Evolutionary conservation across 53 echinoderm and acorn worm genomes (phyloP).

Genomic region (Arbacia lixula): DNA sequence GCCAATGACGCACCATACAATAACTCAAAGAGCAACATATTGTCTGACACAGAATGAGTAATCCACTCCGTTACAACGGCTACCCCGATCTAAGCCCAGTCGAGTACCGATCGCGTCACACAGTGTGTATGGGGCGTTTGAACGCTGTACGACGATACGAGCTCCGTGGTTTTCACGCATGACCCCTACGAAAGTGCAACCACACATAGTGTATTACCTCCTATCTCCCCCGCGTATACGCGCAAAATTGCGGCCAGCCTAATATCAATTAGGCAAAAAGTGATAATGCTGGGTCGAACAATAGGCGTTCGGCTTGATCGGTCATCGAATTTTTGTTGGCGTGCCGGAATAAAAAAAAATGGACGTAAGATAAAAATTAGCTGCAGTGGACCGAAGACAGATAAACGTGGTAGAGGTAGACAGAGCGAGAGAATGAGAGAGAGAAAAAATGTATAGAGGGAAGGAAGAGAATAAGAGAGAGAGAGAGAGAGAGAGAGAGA

Average conservation of each 20-base stretch:
- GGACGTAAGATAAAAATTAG: no score
- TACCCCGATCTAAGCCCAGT: no score
- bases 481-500: background rate
- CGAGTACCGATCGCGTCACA: no score
- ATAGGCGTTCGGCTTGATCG: constrained; percentile 26
- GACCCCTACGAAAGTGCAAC: constrained; percentile 35
- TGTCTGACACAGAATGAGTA: no score
- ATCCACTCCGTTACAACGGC: no score
- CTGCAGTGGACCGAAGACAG: background rate
- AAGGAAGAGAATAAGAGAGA: background rate
- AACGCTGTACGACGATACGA: no score
- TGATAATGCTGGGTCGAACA: constrained; percentile 45
- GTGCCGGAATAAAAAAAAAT: no score
- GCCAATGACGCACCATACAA: no score
- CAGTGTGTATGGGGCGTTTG: no score
- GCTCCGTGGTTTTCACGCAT: background rate
- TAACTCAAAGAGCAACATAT: no score
- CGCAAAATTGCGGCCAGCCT: constrained; percentile 32
- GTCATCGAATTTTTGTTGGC: constrained; percentile 26
- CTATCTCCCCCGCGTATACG: constrained; percentile 2
- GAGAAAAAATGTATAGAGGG: no score
- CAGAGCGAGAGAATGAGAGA: background rate
- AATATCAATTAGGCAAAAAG: constrained; percentile 46
- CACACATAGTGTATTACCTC: constrained; percentile 7
- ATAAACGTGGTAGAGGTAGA: background rate